Conservation (phyloP, 1,140 invertebrate species). For the Pachyrhynchus sulphureomaculatus region DNA sequence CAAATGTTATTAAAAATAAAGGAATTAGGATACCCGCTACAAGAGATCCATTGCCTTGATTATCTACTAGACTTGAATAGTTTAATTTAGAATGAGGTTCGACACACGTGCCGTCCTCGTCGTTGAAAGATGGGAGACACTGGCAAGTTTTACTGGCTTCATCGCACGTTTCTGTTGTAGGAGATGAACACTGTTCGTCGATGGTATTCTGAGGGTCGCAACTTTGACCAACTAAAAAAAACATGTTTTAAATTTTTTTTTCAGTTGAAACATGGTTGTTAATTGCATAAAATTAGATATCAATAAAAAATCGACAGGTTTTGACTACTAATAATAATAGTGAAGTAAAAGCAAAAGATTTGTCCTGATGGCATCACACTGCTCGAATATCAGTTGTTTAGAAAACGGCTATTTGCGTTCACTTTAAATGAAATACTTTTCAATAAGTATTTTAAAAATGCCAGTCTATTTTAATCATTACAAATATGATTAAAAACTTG, state of each 20-base stretch:
- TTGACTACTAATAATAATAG: too few species aligned
- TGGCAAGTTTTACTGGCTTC: constrained; percentile 17
- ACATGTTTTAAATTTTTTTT: not conserved
- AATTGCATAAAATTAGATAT: too few species aligned
- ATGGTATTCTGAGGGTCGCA: constrained; percentile 20
- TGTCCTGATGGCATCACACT: too few species aligned
- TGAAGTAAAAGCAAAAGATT: too few species aligned
- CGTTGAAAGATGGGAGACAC: constrained; percentile 22
- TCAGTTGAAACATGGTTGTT: too few species aligned
- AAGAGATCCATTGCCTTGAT: constrained; percentile 35
- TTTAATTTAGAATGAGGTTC: constrained; percentile 10
- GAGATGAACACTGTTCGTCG: constrained; percentile 1
- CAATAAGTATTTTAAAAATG: too few species aligned
- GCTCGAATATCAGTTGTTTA: too few species aligned
- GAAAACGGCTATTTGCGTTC: too few species aligned
- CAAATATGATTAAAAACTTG: too few species aligned
- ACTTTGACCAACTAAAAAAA: constrained; percentile 29
- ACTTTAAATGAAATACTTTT: too few species aligned
- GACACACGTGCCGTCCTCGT: constrained; percentile 17
- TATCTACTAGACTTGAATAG: constrained; percentile 36
- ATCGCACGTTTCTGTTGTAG: constrained; percentile 28
- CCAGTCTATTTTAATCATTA: too few species aligned
- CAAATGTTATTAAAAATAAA: constrained; percentile 38
- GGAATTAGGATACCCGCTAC: constrained; percentile 40
- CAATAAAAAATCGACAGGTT: too few species aligned